These are phyloP conservation scores for Actenoides hombroni DNA, from an alignment of 2,113 vertebrate genomes.

Conservation along the genomic window DNA sequence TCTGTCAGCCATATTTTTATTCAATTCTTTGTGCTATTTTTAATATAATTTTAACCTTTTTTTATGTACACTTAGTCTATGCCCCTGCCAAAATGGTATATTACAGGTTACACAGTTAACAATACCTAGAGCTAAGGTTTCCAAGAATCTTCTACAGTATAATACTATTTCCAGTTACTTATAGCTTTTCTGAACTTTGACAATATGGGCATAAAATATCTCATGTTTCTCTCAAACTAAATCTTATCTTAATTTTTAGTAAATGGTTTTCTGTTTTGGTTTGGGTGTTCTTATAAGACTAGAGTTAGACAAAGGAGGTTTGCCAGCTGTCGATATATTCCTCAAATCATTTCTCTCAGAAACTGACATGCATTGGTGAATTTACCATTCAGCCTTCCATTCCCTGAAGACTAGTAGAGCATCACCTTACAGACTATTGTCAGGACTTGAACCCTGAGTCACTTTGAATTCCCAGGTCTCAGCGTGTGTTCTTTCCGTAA, in stretches of 20 bases:
- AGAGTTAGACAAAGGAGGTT: neutral
- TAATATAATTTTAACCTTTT: neutral
- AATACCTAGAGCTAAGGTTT: neutral
- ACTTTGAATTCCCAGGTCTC: neutral
- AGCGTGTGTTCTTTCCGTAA: neutral
- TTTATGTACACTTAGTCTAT: neutral
- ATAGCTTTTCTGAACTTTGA: neutral
- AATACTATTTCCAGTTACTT: constrained; percentile 12
- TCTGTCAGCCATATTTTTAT: constrained; percentile 22
- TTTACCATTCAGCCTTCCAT: neutral
- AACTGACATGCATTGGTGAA: neutral
- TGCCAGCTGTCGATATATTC: neutral
- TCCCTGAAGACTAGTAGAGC: neutral
- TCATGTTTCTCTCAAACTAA: neutral
- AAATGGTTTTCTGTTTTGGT: fast-evolving
- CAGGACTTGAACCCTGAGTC: neutral
- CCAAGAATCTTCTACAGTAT: constrained; percentile 1
- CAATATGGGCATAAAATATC: neutral
- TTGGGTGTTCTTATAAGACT: neutral
- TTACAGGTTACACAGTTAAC: constrained; percentile 13
- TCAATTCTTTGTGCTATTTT: constrained; percentile 3
- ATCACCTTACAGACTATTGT: neutral
- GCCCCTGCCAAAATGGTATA: constrained; percentile 24
- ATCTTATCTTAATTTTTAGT: neutral
- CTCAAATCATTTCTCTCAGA: neutral